phyloP scores from a whole-genome alignment of 2,888 invertebrate species.

The Himalopsyche tibetana region DNA sequence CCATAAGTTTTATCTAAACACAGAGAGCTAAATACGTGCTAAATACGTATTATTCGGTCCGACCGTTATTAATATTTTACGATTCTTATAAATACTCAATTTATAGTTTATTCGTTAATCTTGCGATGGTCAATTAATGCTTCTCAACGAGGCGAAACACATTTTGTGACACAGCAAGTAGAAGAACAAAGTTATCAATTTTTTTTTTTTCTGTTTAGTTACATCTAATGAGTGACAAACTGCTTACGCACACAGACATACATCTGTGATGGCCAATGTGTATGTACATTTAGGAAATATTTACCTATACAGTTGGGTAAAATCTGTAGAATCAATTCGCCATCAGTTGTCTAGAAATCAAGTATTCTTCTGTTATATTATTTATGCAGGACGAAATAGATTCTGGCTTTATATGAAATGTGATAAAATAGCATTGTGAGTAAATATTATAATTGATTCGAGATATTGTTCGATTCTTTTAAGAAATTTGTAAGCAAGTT shows the following conservation, averaged over 20 bases:
- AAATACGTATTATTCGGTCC: too few relatives aligned
- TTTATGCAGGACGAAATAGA: background rate
- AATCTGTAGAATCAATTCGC: conserved; percentile 20
- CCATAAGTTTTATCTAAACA: too few relatives aligned
- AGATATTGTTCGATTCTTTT: background rate
- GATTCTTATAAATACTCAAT: too few relatives aligned
- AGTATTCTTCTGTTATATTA: background rate
- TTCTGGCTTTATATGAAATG: background rate
- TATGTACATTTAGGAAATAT: background rate
- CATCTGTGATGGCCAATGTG: background rate
- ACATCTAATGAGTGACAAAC: too few relatives aligned
- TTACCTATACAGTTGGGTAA: background rate
- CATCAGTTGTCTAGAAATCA: background rate
- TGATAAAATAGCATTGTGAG: background rate
- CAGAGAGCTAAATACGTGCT: too few relatives aligned
- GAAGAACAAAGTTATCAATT: too few relatives aligned
- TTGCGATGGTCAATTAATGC: too few relatives aligned
- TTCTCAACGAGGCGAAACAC: too few relatives aligned
- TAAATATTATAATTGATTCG: background rate
- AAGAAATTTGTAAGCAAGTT: background rate
- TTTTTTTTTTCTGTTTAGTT: too few relatives aligned
- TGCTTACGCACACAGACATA: background rate
- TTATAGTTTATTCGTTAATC: too few relatives aligned
- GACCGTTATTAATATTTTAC: too few relatives aligned
- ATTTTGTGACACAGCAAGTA: too few relatives aligned